Conservation (phyloP, 35 echinoderm and acorn worm species). For the Apostichopus japonicus region DNA sequence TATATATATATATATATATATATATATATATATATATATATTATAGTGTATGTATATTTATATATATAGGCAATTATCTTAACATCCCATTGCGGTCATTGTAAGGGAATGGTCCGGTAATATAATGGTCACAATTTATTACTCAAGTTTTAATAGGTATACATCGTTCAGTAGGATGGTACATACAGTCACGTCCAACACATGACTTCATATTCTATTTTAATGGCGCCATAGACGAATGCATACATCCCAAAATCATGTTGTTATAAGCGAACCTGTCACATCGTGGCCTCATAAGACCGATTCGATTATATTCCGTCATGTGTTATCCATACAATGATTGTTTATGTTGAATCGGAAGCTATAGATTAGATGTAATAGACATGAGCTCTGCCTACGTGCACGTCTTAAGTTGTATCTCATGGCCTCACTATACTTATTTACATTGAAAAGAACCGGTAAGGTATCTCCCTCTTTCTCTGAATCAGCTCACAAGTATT, state of each 20-base stretch:
- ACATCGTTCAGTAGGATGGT: no score
- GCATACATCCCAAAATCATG: background rate
- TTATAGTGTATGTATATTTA: no score
- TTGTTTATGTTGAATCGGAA: background rate
- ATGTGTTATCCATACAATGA: background rate
- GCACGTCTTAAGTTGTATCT: background rate
- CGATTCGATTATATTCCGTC: background rate
- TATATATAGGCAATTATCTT: no score
- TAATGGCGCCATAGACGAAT: no score
- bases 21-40: no score
- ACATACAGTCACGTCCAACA: background rate
- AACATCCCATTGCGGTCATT: no score
- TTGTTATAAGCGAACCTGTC: background rate
- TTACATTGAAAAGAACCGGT: background rate
- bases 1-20: no score
- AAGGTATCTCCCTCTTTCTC: background rate
- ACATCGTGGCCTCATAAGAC: background rate
- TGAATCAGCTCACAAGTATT: background rate
- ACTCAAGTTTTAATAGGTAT: no score
- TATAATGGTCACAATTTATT: no score
- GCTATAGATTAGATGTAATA: background rate
- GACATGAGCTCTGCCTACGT: background rate
- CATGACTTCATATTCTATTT: no score
- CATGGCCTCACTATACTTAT: background rate
- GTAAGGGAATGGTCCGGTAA: no score